Conservation (phyloP, 2,888 invertebrate genomes). For the Heliconius ismenius region DNA sequence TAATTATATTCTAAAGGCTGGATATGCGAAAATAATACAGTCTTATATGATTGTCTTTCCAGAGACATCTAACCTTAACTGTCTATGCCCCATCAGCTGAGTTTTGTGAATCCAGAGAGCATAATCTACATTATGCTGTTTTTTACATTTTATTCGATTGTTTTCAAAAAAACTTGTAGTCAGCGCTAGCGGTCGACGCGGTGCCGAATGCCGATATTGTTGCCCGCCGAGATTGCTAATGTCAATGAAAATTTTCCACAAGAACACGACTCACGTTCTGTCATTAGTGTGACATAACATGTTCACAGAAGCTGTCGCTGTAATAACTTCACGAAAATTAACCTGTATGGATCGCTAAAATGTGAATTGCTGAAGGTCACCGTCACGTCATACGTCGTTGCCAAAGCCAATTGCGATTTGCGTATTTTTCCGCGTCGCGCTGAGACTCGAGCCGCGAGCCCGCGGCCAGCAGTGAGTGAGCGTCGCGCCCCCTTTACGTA, state of each 20-base stretch:
- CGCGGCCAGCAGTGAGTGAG: conserved; percentile 30
- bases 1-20: not conserved
- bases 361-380: conserved; percentile 67
- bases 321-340: conserved; percentile 23
- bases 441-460: conserved; percentile 25
- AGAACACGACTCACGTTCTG: not conserved
- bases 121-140: conserved; percentile 20
- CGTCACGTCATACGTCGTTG: conserved; percentile 47
- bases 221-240: not conserved
- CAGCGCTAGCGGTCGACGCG: not conserved
- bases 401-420: conserved; percentile 52
- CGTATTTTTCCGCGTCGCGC: conserved; percentile 47
- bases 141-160: conserved; percentile 27
- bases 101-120: conserved; percentile 32
- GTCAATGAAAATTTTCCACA: not conserved
- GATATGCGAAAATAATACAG: not conserved
- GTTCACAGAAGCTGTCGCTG: not conserved
- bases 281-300: conserved; percentile 21
- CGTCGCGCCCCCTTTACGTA: conserved; percentile 54
- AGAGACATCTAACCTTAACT: conserved; percentile 35
- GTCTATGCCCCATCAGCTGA: conserved; percentile 44
- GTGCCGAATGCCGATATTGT: not conserved
- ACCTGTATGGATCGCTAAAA: conserved; percentile 69
- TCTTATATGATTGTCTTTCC: not conserved
- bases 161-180: conserved; percentile 9